Evolutionary conservation across 1,140 invertebrate species (phyloP).

Genomic region (Drosophila guanche): DNA sequence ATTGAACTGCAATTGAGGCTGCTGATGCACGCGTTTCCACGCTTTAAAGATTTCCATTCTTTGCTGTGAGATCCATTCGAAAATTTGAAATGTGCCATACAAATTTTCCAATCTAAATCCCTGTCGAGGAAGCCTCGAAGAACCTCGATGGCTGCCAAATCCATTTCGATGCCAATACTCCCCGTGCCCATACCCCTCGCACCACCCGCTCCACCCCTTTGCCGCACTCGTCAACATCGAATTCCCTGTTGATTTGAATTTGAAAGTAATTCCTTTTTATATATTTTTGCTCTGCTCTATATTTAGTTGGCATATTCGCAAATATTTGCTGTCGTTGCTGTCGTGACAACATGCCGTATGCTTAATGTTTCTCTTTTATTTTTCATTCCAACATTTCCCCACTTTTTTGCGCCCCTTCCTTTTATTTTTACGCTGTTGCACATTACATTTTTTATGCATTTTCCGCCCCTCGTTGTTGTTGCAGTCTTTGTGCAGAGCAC

Average conservation of each 20-base stretch:
- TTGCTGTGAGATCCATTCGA: no score
- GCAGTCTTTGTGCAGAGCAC: slow-evolving; percentile 12
- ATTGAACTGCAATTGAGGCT: no score
- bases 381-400: slow-evolving; percentile 9
- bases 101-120: no score
- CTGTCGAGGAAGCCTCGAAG: no score
- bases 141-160: no score
- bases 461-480: slow-evolving; percentile 19
- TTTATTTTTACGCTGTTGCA: slow-evolving; percentile 46
- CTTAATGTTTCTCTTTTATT: slow-evolving; percentile 46
- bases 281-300: slow-evolving; percentile 20
- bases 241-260: slow-evolving; percentile 58
- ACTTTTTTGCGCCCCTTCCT: no score
- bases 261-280: slow-evolving; percentile 42
- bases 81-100: no score
- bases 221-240: slow-evolving; percentile 33
- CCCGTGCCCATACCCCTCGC: slow-evolving; percentile 31
- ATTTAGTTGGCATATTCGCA: slow-evolving; percentile 46
- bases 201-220: not conserved
- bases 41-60: no score
- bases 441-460: slow-evolving; percentile 18
- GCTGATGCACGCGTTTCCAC: no score
- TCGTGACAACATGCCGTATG: slow-evolving; percentile 51
- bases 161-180: slow-evolving; percentile 15
- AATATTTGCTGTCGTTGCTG: slow-evolving; percentile 43